Evolutionary conservation across 2,113 vertebrate genomes (phyloP).

Genomic region (Dromaius novaehollandiae): DNA sequence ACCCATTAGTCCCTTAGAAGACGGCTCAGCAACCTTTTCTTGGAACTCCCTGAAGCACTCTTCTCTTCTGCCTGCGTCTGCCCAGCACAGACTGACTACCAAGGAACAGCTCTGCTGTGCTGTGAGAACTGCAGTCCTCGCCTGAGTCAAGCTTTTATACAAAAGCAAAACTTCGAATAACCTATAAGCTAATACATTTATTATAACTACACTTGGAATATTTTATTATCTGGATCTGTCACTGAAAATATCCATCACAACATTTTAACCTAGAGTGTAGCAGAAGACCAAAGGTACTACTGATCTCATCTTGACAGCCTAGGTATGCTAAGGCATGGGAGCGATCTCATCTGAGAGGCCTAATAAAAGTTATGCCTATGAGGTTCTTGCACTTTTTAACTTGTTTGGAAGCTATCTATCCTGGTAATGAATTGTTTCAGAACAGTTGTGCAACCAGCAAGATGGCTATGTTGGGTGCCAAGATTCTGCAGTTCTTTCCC

Average conservation of each 20-base stretch:
- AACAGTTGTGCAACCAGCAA: not conserved
- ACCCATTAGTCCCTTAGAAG: not conserved
- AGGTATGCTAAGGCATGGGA: not conserved
- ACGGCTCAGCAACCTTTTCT: not conserved
- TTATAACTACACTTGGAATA: not conserved
- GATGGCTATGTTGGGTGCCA: rapidly evolving
- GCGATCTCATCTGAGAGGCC: not conserved
- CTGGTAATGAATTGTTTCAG: not conserved
- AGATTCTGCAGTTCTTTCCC: not conserved
- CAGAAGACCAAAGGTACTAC: not conserved
- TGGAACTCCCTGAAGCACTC: not conserved
- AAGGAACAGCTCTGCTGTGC: not conserved
- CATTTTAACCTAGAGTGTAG: not conserved
- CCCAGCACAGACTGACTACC: not conserved
- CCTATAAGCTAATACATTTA: not conserved
- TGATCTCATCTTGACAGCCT: not conserved
- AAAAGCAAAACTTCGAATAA: not conserved
- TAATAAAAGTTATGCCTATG: not conserved
- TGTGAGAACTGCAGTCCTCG: not conserved
- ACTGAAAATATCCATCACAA: not conserved
- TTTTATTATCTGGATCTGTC: not conserved
- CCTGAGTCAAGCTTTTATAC: not conserved
- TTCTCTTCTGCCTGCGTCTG: not conserved
- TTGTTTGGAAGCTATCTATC: not conserved
- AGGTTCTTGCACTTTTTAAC: not conserved